Base-by-base conservation (phyloP, 2,888 invertebrate species). In the Macrosiphum euphorbiae region DNA sequence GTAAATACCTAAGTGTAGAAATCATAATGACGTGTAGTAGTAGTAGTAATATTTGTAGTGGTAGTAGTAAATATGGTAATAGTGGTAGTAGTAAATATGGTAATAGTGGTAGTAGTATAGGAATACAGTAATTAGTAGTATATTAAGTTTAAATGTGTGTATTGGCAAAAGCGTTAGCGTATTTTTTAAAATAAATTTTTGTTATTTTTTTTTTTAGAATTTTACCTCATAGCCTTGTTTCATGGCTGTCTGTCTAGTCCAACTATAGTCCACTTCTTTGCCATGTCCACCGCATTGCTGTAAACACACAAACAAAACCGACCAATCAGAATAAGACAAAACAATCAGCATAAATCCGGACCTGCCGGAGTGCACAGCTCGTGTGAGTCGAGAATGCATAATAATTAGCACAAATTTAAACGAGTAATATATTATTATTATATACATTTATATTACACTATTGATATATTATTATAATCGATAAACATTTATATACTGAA, bases 221-320 rank as follows among this genome's bases (percentile, higher is more conserved):
- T 96, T 96, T 96, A 97, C 97, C 96, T 97, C 97, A 95, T 97
- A 97, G 95, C 97, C 97, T 95, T 97, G 97, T 95, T 97, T 97
- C 95, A 96, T 96, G 96, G 97, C 97, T 95, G 96, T 95, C 95
- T 97, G 97, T 95, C 97, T 96, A 86, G 97, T 96, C 97, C 97
- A 97, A 95, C 96, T 96, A 95, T 97, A 97, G 95, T 97, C 97
- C 96, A 96, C 95, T 94, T 96, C 96, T 96, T 97, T 97, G 95
- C 96, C 96, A 95, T 97, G 97, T 95, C 97, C 96, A 90, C 96
- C 96, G 95, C 97, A 97, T 96, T 97, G 97, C 97, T 97, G 58
- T 44, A 89, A 58, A 96, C 95, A 96, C 96, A 96, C 96, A 96
- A 86, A 92, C 55, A 91, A 93, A 93, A 93, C 35, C 58, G 47